Conservation (phyloP, 37 sponge, comb jelly and placozoan species). For the Spongia lamella region DNA sequence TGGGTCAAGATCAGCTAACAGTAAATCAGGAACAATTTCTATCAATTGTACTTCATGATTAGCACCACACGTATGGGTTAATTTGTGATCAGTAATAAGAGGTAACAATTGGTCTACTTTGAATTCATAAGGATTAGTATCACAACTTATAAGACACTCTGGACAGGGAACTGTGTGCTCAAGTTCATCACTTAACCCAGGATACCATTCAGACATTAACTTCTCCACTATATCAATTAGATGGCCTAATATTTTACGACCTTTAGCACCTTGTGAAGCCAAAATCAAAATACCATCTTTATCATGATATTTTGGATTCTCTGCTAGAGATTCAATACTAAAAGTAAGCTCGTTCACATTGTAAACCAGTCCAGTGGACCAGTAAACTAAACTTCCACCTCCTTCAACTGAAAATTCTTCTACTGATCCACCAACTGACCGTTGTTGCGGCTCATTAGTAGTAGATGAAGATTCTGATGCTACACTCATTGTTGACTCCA, state of each 20-base stretch:
- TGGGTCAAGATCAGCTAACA: slow-evolving; percentile 58
- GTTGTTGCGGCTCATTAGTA: too few species aligned
- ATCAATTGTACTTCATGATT: slow-evolving; percentile 32
- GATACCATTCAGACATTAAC: slow-evolving; percentile 69
- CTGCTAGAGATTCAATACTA: too few species aligned
- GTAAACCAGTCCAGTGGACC: too few species aligned
- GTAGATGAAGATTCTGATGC: background rate
- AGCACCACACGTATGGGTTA: slow-evolving; percentile 39
- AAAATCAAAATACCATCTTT: slow-evolving; percentile 57
- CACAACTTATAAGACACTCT: slow-evolving; percentile 49
- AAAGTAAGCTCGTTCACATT: too few species aligned
- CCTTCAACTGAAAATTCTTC: background rate
- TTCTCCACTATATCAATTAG: slow-evolving; percentile 53
- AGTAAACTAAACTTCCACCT: too few species aligned
- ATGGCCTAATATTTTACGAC: slow-evolving; percentile 54
- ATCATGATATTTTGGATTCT: background rate
- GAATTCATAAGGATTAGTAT: slow-evolving; percentile 47
- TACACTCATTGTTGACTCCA: too few species aligned
- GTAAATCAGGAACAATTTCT: slow-evolving; percentile 82
- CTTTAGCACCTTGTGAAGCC: slow-evolving; percentile 30
- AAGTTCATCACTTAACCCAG: slow-evolving; percentile 37
- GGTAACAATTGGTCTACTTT: slow-evolving; percentile 30
- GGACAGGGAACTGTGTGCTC: slow-evolving; percentile 51
- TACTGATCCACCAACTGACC: too few species aligned
- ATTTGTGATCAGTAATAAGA: slow-evolving; percentile 28